phyloP scores from a whole-genome alignment of 2,797 vertebrate genomes.

The Periparus ater region DNA sequence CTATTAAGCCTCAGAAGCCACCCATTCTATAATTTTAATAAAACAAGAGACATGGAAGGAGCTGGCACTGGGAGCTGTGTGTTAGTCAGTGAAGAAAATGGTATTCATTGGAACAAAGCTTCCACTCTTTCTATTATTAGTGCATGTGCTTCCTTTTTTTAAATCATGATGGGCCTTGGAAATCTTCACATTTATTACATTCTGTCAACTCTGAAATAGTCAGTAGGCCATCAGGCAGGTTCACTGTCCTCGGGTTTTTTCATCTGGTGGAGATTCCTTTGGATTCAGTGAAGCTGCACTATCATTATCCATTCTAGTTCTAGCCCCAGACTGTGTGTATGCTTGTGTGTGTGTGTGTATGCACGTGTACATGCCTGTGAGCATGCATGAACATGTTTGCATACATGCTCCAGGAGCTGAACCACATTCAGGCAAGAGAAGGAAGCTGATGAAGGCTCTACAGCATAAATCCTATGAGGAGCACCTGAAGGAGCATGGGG shows the following conservation, averaged over 20 bases:
- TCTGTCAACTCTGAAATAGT: background rate
- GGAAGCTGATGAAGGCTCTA: background rate
- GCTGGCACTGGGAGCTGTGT: background rate
- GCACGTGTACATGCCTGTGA: accelerated
- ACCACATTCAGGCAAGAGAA: background rate
- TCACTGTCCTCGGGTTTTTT: background rate
- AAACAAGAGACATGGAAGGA: background rate
- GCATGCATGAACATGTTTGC: accelerated
- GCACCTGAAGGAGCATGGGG: background rate
- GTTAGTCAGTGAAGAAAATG: background rate
- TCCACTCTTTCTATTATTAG: background rate
- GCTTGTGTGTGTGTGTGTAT: background rate
- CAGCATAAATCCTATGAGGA: background rate
- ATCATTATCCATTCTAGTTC: background rate
- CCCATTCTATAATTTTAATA: background rate
- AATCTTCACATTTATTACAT: background rate
- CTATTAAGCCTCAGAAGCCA: background rate
- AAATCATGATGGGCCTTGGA: background rate
- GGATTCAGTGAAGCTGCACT: background rate
- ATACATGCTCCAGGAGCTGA: background rate
- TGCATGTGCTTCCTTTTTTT: background rate
- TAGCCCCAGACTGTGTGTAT: background rate
- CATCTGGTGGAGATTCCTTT: background rate
- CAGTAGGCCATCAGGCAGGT: background rate
- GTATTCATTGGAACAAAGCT: background rate